A percentile compares a stretch with the other conserved stretches of the same genome.
Evolutionary conservation across 2,888 invertebrate species (phyloP).

Genomic region (Chrysotoxum bicinctum): DNA sequence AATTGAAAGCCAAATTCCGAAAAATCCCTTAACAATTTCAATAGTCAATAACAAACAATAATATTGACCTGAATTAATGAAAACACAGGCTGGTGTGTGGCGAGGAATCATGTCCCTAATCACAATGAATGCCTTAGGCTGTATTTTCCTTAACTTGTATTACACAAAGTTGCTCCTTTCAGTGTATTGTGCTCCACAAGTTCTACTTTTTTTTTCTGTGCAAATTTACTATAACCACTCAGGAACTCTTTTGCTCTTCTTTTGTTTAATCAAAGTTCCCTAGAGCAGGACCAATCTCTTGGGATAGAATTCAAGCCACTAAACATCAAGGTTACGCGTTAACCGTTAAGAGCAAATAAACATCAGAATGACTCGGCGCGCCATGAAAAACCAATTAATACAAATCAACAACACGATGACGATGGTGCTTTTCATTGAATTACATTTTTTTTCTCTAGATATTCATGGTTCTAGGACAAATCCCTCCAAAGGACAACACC

Average conservation of each 20-base stretch:
- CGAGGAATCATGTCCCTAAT: slow-evolving; percentile 9
- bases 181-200: slow-evolving; percentile 6
- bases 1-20: background rate
- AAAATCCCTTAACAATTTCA: slow-evolving; percentile 42
- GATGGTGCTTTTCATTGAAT: slow-evolving; percentile 11
- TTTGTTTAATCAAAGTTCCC: slow-evolving; percentile 44
- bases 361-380: slow-evolving; percentile 15
- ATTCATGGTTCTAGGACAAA: background rate
- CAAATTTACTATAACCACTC: slow-evolving; percentile 14
- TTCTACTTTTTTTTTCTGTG: background rate
- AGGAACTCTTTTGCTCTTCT: slow-evolving; percentile 8
- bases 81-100: background rate
- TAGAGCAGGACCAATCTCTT: background rate
- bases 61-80: slow-evolving; percentile 23
- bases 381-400: slow-evolving; percentile 52
- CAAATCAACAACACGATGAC: slow-evolving; percentile 45
- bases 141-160: background rate
- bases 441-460: background rate
- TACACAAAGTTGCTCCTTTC: background rate
- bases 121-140: background rate
- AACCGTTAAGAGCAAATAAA: slow-evolving; percentile 16
- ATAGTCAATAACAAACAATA: slow-evolving; percentile 41
- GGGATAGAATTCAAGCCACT: slow-evolving; percentile 10
- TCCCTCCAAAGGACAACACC: background rate
- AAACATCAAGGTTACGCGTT: slow-evolving; percentile 6